A percentile compares a stretch with the other conserved stretches of the same genome.
Evolutionary conservation across 2,888 invertebrate genomes (phyloP).

Genomic region (Mellilla xanthometata): DNA sequence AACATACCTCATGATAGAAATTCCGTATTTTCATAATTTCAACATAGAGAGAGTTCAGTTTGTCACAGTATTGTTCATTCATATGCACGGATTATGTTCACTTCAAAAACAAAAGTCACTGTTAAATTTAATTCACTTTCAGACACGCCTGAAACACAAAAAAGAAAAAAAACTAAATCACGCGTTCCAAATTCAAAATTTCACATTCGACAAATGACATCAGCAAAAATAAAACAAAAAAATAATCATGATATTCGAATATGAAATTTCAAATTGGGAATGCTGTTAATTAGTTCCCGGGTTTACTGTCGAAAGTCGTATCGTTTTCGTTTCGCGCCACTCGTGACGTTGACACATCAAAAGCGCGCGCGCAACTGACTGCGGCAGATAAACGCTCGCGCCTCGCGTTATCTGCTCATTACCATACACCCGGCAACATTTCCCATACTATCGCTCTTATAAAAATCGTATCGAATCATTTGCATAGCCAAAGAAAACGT

Average conservation of each 20-base stretch:
- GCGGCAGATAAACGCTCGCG: slow-evolving; percentile 61
- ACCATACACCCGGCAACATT: slow-evolving; percentile 60
- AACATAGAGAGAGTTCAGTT: slow-evolving; percentile 42
- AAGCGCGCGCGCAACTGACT: slow-evolving; percentile 76
- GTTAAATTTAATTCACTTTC: neutral
- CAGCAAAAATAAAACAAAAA: neutral
- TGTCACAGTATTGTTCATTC: slow-evolving; percentile 53
- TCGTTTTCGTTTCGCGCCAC: slow-evolving; percentile 39
- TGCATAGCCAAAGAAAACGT: slow-evolving; percentile 73
- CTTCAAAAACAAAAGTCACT: slow-evolving; percentile 11
- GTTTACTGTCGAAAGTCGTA: slow-evolving; percentile 37
- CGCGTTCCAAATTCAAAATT: slow-evolving; percentile 4
- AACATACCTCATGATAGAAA: slow-evolving; percentile 71
- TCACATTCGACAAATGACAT: slow-evolving; percentile 1
- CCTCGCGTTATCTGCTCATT: slow-evolving; percentile 72
- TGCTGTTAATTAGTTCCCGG: slow-evolving; percentile 18
- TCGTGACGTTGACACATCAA: slow-evolving; percentile 63
- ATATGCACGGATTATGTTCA: slow-evolving; percentile 42
- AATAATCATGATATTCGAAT: slow-evolving; percentile 4
- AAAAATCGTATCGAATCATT: slow-evolving; percentile 64
- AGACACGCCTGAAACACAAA: slow-evolving; percentile 9
- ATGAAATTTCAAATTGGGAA: slow-evolving; percentile 28
- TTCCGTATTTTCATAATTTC: slow-evolving; percentile 77
- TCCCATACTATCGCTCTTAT: slow-evolving; percentile 60
- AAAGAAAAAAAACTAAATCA: slow-evolving; percentile 12